Evolutionary conservation across 53 echinoderm and acorn worm genomes (phyloP), one percentile per base, ranked within the genome.

Genomic region (Temnopleurus reevesii): DNA sequence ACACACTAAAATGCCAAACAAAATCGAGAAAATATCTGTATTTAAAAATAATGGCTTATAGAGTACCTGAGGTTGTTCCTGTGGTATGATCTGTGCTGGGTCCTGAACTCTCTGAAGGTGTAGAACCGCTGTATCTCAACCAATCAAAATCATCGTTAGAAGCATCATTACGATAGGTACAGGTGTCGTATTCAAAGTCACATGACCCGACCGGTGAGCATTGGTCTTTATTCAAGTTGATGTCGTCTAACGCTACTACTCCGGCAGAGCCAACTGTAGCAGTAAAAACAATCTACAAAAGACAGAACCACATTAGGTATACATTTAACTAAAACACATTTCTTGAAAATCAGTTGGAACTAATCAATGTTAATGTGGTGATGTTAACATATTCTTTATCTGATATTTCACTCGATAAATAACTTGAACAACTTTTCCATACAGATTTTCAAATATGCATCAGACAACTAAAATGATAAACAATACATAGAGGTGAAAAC

Each of bases 111-210:
- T 4, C 1, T 17, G 86, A 85, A 2, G 86, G 86, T 26, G 86
- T 85, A 3, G 45, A 45, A 2, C 86, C 86, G 18, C 12, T 60
- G 8, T 13, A 19, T 85, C 86, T 59, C 24, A 85, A 4, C 86
- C 86, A 85, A 60, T 85, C 86, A 61, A 85, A 85, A 46, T 94
- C 91, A 53, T 93, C 92, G 53, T 92, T 93, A 27, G 45, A 36
- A 12, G 33, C n/a, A 17, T 56, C 46, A 23, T 89, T 89, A 61
- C 81, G 46, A 81, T 84, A 96, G 9, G 94, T 92, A 53, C 96
- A 96, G 55, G 89, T 81, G 88, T 91, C 92, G 51, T 56, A 63
- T 54, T 96, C 96, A 91, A 96, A 96, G 92, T 94, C 82, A 89
- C 96, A 96, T 23, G 91, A 55, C 57, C 90, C 96, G 0, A 76